phyloP scores from a whole-genome alignment of 1,140 invertebrate species.

The Cotesia glomerata region DNA sequence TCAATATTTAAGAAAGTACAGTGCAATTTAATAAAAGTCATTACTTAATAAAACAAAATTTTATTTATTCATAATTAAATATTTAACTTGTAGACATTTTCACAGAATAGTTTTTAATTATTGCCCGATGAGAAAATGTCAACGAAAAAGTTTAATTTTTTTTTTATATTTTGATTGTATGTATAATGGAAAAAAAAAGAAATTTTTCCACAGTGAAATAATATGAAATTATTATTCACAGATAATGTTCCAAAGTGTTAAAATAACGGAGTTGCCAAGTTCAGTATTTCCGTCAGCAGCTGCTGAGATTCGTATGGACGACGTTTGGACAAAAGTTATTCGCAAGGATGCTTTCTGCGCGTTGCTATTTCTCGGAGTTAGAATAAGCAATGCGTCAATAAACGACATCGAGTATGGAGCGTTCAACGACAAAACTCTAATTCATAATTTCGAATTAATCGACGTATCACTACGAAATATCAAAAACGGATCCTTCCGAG shows the following conservation, averaged over 20 bases:
- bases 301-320: conserved; percentile 67
- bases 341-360: conserved; percentile 70
- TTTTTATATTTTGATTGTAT: no score
- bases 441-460: conserved; percentile 68
- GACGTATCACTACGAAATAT: conserved; percentile 68
- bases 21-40: no score
- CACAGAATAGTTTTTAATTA: no score
- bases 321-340: conserved; percentile 66
- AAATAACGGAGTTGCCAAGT: conserved; percentile 66
- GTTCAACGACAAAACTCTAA: conserved; percentile 70
- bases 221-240: conserved; percentile 56
- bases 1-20: no score
- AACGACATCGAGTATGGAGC: conserved; percentile 67
- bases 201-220: background rate
- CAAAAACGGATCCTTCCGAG: conserved; percentile 67
- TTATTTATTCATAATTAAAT: no score
- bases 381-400: conserved; percentile 69
- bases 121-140: no score
- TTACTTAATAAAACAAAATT: no score
- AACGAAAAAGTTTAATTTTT: no score
- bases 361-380: conserved; percentile 68
- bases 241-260: conserved; percentile 72
- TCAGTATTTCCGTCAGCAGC: conserved; percentile 71
- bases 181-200: no score
- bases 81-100: background rate